phyloP scores from a whole-genome alignment of 2,113 vertebrate species.

The Centropus unirufus region DNA sequence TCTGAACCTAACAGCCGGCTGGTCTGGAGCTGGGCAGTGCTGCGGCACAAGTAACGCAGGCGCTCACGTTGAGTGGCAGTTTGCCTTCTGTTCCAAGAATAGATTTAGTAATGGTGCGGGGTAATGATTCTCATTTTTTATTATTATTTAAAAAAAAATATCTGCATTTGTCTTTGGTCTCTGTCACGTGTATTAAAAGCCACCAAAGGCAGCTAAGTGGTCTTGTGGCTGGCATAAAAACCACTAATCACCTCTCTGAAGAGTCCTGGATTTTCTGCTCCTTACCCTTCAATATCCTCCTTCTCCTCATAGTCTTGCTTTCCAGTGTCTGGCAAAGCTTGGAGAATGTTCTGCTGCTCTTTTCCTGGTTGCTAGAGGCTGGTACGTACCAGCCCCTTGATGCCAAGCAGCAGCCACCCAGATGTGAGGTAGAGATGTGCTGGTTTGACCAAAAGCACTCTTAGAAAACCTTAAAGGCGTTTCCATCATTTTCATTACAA shows the following conservation, averaged over 20 bases:
- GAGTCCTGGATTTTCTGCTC: neutral
- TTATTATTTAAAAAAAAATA: neutral
- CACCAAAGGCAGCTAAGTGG: neutral
- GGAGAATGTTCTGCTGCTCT: neutral
- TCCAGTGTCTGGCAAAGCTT: neutral
- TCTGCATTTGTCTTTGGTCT: neutral
- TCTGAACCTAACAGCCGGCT: neutral
- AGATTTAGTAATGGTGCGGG: neutral
- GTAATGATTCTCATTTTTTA: neutral
- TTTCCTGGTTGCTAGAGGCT: neutral
- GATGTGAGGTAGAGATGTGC: fast-evolving
- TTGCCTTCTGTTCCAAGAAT: neutral
- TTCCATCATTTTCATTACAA: neutral
- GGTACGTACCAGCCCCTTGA: neutral
- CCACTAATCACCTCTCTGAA: neutral
- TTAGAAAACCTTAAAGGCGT: neutral
- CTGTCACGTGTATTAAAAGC: neutral
- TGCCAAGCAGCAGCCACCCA: neutral
- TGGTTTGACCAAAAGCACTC: neutral
- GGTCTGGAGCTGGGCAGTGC: neutral
- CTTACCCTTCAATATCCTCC: neutral
- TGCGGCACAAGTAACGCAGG: neutral
- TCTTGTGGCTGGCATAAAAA: neutral
- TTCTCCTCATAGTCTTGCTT: neutral
- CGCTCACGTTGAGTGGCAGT: neutral